Conservation (phyloP, 2,888 invertebrate genomes). For the Pachymerium ferrugineum region DNA sequence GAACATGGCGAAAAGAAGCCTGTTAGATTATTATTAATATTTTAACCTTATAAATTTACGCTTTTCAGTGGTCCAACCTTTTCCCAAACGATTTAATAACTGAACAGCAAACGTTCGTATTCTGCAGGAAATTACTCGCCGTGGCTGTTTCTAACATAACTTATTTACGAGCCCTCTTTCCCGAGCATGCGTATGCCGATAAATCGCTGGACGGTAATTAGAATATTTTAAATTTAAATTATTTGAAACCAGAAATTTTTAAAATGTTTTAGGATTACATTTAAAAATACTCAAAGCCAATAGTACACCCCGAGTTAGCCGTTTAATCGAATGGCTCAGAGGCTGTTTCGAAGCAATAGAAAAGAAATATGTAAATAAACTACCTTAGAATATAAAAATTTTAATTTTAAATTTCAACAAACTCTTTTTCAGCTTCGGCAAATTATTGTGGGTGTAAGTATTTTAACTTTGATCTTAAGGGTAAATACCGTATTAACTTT, state of each 20-base stretch:
- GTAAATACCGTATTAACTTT: background rate
- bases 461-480: background rate
- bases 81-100: slow-evolving; percentile 47
- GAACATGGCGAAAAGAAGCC: no score
- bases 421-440: slow-evolving; percentile 33
- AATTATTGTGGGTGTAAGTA: slow-evolving; percentile 34
- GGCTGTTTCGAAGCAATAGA: slow-evolving; percentile 51
- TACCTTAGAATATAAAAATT: background rate
- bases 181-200: slow-evolving; percentile 49
- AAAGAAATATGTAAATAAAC: slow-evolving; percentile 49
- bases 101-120: slow-evolving; percentile 46
- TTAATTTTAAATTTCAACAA: no score
- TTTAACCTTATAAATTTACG: background rate
- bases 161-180: slow-evolving; percentile 49
- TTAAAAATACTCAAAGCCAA: slow-evolving; percentile 47
- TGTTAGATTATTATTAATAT: background rate
- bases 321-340: slow-evolving; percentile 49
- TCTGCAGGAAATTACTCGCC: slow-evolving; percentile 49
- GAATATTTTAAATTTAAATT: background rate
- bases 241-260: background rate
- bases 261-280: slow-evolving; percentile 42
- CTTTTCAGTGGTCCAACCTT: slow-evolving; percentile 39
- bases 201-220: slow-evolving; percentile 47
- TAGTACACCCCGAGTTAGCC: slow-evolving; percentile 45
- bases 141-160: slow-evolving; percentile 49